Base-by-base conservation (phyloP, 1,140 invertebrate species). In the Drosophila arizonae region DNA sequence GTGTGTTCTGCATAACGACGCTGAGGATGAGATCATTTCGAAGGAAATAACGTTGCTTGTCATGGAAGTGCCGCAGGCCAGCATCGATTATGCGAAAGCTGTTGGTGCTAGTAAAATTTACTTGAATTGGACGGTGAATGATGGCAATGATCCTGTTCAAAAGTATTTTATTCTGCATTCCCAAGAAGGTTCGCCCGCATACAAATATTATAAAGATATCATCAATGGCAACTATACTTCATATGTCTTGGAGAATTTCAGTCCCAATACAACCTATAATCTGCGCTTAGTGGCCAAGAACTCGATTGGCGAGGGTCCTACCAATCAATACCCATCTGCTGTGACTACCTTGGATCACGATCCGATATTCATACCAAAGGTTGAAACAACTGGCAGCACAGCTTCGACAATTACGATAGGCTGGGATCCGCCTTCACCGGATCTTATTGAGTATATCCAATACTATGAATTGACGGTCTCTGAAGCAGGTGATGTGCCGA, bases 61-160 rank as follows among this genome's bases (percentile, higher is more conserved):
- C 1, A 93, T 94, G 78, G 95, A 96, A 75, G 93, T 93, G 72
- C 96, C 96, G 3, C 93, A 94, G 84, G 93, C 97, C 0, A 93
- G 92, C 56, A 94, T 97, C 64, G 95, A 96, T 82, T 94, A 94
- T 58, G 94, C 96, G 1, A 96, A 96, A 90, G 94, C 95, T 0
- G 95, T 97, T 6, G 96, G 95, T 26, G 94, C 94, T 11, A 93
- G 93, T 11, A 94, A 95, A 90, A 94, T 97, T 51, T 97, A 94
- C 89, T 80, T 97, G 0, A 97, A 97, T 90, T 97, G 96, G 96
- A 97, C 96, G 0, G 92, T 96, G 0, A 94, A 95, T 58, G 94
- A 96, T 66, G 96, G 95, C 69, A 97, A 97, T 87, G 94, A 94
- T 48, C 94, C 95, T 0, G 93, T 96, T 21, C 92, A 93, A 61